A percentile compares a stretch with the other conserved stretches of the same genome.
These are phyloP conservation scores for Meriones psammophilus DNA, from an alignment of 2,797 vertebrate genomes.

Conservation along the genomic window DNA sequence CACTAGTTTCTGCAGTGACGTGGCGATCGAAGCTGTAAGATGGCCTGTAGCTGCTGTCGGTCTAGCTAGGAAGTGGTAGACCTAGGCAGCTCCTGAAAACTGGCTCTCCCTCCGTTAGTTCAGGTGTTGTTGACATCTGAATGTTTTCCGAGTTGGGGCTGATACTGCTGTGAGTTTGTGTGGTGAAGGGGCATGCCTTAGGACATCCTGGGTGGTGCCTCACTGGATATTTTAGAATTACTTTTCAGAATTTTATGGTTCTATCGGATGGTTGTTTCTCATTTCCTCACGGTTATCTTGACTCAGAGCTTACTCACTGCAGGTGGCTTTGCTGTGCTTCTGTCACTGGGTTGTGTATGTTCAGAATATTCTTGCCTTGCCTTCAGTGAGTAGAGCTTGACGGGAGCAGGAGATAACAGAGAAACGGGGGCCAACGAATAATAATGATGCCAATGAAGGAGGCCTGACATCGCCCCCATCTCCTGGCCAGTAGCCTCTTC, in stretches of 20 bases:
- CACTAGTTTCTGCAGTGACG: neutral
- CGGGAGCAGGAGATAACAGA: neutral
- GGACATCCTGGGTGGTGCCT: neutral
- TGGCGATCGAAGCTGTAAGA: neutral
- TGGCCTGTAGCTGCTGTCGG: neutral
- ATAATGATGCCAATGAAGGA: neutral
- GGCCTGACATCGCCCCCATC: neutral
- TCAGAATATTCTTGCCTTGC: neutral
- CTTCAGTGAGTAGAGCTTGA: conserved; percentile 44
- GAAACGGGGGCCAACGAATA: neutral
- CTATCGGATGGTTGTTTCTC: neutral
- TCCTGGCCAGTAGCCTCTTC: neutral
- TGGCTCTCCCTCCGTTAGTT: neutral
- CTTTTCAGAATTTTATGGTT: conserved; percentile 3
- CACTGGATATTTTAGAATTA: neutral
- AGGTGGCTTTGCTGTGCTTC: neutral
- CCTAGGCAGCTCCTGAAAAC: neutral
- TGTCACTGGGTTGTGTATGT: neutral
- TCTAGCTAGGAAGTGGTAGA: neutral
- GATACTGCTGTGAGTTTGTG: neutral
- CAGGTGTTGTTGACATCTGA: neutral
- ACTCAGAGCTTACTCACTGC: neutral
- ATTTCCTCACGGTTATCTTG: neutral
- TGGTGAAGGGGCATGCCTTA: neutral
- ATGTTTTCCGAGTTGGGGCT: neutral